Conservation (phyloP, 2,888 invertebrate species). For the Neoscelio sp. region DNA sequence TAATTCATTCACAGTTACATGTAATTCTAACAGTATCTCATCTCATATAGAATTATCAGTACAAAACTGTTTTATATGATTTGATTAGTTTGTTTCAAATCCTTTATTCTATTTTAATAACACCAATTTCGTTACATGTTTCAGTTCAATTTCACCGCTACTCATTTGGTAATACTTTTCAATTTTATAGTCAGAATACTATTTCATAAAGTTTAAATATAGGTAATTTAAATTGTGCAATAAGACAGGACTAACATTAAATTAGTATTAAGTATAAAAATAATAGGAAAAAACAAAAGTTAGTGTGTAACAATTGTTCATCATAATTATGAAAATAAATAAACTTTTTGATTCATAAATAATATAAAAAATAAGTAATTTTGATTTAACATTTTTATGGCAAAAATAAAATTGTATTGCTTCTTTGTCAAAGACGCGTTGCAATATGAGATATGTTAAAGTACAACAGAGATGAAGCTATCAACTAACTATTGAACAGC, state of each 20-base stretch:
- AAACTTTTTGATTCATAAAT: background rate
- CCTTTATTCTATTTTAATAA: slow-evolving; percentile 44
- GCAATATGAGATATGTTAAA: slow-evolving; percentile 12
- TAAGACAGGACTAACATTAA: slow-evolving; percentile 7
- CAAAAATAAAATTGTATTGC: slow-evolving; percentile 8
- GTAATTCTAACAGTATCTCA: slow-evolving; percentile 10
- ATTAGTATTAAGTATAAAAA: background rate
- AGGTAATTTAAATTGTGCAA: background rate
- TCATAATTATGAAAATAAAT: background rate
- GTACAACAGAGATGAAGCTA: slow-evolving; percentile 18
- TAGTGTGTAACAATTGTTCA: background rate
- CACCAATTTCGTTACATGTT: slow-evolving; percentile 31
- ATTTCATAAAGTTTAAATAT: background rate
- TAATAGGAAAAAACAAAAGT: too few relatives aligned
- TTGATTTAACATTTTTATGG: background rate
- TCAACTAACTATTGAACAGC: slow-evolving; percentile 44
- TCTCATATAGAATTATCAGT: slow-evolving; percentile 28
- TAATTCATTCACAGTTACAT: slow-evolving; percentile 12
- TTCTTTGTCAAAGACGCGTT: slow-evolving; percentile 21
- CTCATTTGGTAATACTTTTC: slow-evolving; percentile 25
- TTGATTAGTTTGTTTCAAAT: slow-evolving; percentile 34
- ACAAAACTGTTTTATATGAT: slow-evolving; percentile 28
- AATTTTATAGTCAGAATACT: slow-evolving; percentile 19
- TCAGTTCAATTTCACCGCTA: slow-evolving; percentile 24
- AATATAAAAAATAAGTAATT: background rate